Evolutionary conservation across 1,140 invertebrate species (phyloP).

Genomic region (Cepaea nemoralis): DNA sequence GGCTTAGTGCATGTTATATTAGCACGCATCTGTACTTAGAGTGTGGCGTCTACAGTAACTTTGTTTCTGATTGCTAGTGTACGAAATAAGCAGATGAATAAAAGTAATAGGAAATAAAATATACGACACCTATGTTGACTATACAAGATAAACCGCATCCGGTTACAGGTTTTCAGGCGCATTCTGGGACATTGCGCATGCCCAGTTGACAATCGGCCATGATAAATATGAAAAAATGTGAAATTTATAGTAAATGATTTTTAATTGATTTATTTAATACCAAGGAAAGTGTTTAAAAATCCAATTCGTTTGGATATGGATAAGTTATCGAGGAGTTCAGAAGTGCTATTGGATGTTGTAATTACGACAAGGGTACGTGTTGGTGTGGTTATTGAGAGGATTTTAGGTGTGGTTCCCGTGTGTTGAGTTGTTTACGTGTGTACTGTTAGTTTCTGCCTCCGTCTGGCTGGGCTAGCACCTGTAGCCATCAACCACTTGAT

Average conservation of each 20-base stretch:
- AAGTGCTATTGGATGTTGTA: background rate
- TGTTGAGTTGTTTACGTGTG: background rate
- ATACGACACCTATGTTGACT: background rate
- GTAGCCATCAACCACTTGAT: background rate
- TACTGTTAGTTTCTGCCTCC: background rate
- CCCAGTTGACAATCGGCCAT: slow-evolving; percentile 32
- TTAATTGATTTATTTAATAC: background rate
- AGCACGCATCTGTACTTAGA: background rate
- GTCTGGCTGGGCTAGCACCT: background rate
- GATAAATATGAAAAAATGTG: slow-evolving; percentile 34
- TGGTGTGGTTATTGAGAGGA: background rate
- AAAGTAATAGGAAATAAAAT: background rate
- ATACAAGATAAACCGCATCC: slow-evolving; percentile 21
- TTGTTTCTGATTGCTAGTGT: background rate
- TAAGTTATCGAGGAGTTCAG: background rate
- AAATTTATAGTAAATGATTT: slow-evolving; percentile 11
- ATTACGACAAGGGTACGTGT: background rate
- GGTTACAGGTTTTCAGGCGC: slow-evolving; percentile 23
- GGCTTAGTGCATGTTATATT: background rate
- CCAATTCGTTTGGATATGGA: background rate
- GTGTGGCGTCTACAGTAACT: background rate
- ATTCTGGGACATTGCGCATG: slow-evolving; percentile 41
- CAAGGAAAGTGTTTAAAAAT: background rate
- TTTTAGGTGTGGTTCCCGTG: slow-evolving; percentile 11
- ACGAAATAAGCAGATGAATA: background rate